A percentile compares a stretch with the other conserved stretches of the same genome.
Evolutionary conservation across 2,797 vertebrate species (phyloP).

Genomic region (Phoxinus dragarum): DNA sequence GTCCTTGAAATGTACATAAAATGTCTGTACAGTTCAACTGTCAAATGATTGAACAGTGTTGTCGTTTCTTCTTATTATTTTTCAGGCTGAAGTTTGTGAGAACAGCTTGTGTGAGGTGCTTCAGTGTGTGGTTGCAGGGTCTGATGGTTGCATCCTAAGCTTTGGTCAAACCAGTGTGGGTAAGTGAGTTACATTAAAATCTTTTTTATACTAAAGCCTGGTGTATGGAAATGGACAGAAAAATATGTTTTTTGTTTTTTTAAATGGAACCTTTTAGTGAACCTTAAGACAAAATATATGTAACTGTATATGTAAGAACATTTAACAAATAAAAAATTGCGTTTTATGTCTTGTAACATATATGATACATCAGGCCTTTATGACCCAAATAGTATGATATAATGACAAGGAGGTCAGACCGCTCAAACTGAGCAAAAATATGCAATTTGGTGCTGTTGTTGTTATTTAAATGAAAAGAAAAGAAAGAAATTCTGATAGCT

Average conservation of each 20-base stretch:
- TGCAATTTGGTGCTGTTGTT: not conserved
- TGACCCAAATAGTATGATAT: not conserved
- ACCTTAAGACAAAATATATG: not conserved
- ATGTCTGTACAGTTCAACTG: not conserved
- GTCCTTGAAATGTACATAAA: not conserved
- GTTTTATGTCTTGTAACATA: not conserved
- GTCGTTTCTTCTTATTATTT: not conserved
- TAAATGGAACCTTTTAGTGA: not conserved
- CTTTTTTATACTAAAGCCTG: conserved; percentile 2
- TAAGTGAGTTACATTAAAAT: conserved; percentile 75
- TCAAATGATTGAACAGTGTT: not conserved
- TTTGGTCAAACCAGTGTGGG: conserved; percentile 92
- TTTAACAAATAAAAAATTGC: not conserved
- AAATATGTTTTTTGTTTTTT: not conserved
- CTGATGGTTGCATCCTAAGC: conserved; percentile 93
- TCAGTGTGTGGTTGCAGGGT: conserved; percentile 94
- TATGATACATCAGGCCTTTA: not conserved
- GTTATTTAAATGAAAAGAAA: not conserved
- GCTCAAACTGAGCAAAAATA: not conserved
- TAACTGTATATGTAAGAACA: not conserved
- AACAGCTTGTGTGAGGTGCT: conserved; percentile 93
- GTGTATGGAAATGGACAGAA: not conserved
- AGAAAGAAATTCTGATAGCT: not conserved
- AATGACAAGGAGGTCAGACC: not conserved
- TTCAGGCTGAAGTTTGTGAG: conserved; percentile 92